Evolutionary conservation across 2,888 invertebrate genomes (phyloP).

Genomic region (Tuta absoluta): DNA sequence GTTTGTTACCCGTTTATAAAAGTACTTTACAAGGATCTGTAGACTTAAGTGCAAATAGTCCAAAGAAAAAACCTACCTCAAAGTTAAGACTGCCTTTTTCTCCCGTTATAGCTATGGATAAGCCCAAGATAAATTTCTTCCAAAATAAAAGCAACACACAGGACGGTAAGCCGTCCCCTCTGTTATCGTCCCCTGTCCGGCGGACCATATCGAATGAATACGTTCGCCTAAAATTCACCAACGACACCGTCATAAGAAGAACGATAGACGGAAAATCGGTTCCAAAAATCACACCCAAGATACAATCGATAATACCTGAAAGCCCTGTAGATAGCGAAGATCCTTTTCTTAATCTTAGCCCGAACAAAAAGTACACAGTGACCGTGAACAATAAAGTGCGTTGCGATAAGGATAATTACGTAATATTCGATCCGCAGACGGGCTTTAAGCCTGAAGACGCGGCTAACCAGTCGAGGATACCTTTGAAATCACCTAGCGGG

Average conservation of each 20-base stretch:
- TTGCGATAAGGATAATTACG: conserved; percentile 79
- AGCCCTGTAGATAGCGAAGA: conserved; percentile 76
- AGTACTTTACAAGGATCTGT: conserved; percentile 57
- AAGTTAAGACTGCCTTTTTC: conserved; percentile 73
- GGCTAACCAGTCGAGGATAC: conserved; percentile 53
- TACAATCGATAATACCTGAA: conserved; percentile 77
- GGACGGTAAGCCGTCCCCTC: conserved; percentile 61
- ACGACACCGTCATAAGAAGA: conserved; percentile 69
- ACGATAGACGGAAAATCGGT: conserved; percentile 73
- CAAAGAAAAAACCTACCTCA: conserved; percentile 62
- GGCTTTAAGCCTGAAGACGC: conserved; percentile 68
- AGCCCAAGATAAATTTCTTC: conserved; percentile 71
- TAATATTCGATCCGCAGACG: conserved; percentile 74
- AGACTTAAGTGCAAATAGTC: conserved; percentile 52
- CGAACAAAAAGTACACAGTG: conserved; percentile 78
- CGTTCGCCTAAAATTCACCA: conserved; percentile 70
- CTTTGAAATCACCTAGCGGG: conserved; percentile 56
- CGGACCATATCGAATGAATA: conserved; percentile 79
- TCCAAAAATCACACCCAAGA: conserved; percentile 75
- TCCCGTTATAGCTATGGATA: conserved; percentile 69
- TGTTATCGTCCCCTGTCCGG: conserved; percentile 67
- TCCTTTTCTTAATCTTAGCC: conserved; percentile 73
- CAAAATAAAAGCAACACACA: conserved; percentile 60
- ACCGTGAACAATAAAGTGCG: conserved; percentile 77
- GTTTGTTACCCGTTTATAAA: conserved; percentile 69